These are phyloP conservation scores for Hylia prasina DNA, from an alignment of 2,113 vertebrate genomes.

Conservation along the genomic window DNA sequence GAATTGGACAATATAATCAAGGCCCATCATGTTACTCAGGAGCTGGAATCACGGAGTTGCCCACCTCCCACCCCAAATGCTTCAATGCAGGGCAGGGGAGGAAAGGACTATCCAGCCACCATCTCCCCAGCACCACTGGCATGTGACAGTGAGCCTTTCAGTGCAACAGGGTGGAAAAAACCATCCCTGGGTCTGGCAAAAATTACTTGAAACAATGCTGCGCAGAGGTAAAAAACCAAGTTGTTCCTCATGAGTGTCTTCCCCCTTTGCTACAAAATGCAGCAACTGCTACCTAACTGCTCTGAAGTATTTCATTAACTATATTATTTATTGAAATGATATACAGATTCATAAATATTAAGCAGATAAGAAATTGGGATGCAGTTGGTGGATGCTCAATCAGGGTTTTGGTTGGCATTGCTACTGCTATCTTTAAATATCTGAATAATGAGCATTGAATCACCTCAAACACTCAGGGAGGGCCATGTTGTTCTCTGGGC, in stretches of 20 bases:
- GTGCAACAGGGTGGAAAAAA: not conserved
- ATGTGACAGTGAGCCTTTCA: not conserved
- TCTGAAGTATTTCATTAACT: not conserved
- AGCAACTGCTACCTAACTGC: not conserved
- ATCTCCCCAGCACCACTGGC: too few species aligned
- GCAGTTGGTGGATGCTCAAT: not conserved
- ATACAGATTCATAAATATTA: not conserved
- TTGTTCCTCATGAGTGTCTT: not conserved
- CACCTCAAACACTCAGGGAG: not conserved
- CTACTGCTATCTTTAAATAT: not conserved
- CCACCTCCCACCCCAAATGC: rapidly evolving
- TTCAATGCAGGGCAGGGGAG: not conserved
- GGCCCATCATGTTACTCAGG: rapidly evolving
- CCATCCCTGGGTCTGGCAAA: not conserved
- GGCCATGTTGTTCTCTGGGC: not conserved
- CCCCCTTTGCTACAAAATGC: not conserved
- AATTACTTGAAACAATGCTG: not conserved
- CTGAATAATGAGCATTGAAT: not conserved
- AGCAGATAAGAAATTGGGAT: not conserved
- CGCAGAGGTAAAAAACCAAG: not conserved
- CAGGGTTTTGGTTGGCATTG: not conserved
- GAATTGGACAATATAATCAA: not conserved
- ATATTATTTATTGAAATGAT: not conserved
- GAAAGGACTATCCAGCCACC: not conserved
- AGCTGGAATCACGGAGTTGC: not conserved